Base-by-base conservation (phyloP, 2,888 invertebrate species). In the Cosmia pyralina region DNA sequence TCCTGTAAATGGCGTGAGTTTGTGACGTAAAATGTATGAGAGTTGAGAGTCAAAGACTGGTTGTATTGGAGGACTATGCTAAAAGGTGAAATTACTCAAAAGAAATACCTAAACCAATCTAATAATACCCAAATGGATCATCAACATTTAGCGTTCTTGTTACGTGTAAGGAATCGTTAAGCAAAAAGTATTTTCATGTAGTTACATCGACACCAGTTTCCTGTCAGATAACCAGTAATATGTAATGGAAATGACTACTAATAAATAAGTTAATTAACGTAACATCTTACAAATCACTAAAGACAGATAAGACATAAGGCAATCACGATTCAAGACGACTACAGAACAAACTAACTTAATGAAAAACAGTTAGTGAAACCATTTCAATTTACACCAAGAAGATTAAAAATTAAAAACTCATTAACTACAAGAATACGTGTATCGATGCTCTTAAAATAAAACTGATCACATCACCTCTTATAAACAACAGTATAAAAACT, bases 161-260 rank as follows among this genome's bases (percentile, higher is more conserved):
- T 50, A 50, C n/a, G n/a, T n/a, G 19, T n/a, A 10, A 10, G n/a
- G 11, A 55, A 63, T 53, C 46, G 19, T 11, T 15, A 22, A 50
- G 10, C 41, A 62, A 69, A 78, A 78, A 78, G 75, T 28, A 48
- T 80, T 78, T 65, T n/a, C 75, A 55, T 75, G 80, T 80, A 53
- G 15, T 62, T 62, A 65, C 38, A 77, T 73, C 6, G 57, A 15
- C 17, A 38, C 5, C 46, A 53, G n/a, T 69, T 75, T 65, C 65
- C 60, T 44, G 64, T 48, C 13, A 65, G 52, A 79, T 79, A 68
- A 78, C 46, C 38, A 34, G 28, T 28, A 38, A 50, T 11, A 53
- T 38, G 15, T 17, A 59, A 17, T 38, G 62, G 19, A 53, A 65
- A 60, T 57, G 46, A 57, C 57, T 4, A 58, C 22, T n/a, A 48